Percentiles rank a stretch among this genome's conserved stretches.
phyloP scores from a whole-genome alignment of 2,113 vertebrate genomes.

The Sinocyclocheilus anophthalmus region DNA sequence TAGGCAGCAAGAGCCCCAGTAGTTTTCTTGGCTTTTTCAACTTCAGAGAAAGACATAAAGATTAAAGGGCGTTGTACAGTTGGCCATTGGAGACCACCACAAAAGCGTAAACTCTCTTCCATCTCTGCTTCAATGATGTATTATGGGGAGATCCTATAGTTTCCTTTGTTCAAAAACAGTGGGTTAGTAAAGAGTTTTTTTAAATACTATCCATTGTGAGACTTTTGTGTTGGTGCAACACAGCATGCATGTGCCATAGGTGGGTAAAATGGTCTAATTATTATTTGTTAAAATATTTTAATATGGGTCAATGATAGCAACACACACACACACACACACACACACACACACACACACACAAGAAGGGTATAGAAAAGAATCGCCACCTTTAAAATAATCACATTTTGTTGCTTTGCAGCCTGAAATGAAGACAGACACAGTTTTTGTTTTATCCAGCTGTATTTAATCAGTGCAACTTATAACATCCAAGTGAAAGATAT shows the following conservation, averaged over 20 bases:
- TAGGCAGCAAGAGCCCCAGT: background rate
- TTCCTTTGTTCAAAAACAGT: conserved; percentile 18
- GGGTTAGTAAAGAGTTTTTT: background rate
- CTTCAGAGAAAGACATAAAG: conserved; percentile 13
- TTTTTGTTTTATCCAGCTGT: too few species aligned
- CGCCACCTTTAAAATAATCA: too few species aligned
- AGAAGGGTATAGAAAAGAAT: too few species aligned
- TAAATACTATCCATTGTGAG: background rate
- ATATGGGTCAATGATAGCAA: background rate
- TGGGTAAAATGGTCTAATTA: background rate
- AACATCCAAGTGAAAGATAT: too few species aligned
- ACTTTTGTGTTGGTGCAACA: background rate
- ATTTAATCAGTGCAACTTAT: too few species aligned
- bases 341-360: too few species aligned
- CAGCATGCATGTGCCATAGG: background rate
- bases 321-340: too few species aligned
- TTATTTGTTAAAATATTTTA: background rate
- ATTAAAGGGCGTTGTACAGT: background rate
- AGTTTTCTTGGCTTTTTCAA: conserved; percentile 14
- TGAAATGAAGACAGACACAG: too few species aligned
- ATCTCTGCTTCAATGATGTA: conserved; percentile 3
- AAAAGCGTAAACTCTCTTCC: background rate
- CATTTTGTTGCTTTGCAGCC: too few species aligned
- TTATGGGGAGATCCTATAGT: background rate
- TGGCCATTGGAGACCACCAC: background rate